These are phyloP conservation scores for Anoura caudifer DNA, from an alignment of 2,113 vertebrate species.

Conservation along the genomic window DNA sequence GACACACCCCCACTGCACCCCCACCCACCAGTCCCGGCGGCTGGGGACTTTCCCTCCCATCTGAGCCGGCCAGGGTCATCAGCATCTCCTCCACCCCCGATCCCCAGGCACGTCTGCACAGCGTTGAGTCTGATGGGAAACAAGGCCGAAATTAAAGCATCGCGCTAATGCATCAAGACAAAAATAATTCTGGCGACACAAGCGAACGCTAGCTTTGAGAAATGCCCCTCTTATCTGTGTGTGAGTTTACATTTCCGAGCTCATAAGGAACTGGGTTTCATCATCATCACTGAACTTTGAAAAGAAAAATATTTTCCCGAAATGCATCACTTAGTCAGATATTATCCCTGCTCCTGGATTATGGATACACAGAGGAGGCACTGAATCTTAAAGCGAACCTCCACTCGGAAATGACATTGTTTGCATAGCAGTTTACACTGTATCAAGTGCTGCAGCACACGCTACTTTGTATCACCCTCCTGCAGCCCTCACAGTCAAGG, in stretches of 20 bases:
- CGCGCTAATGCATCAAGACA: not conserved
- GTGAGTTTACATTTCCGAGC: not conserved
- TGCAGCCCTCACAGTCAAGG: fast-evolving
- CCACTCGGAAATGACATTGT: not conserved
- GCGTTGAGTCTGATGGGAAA: not conserved
- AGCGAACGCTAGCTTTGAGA: not conserved
- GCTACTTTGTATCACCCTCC: fast-evolving
- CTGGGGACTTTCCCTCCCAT: fast-evolving
- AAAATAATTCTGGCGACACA: fast-evolving
- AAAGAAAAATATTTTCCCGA: not conserved
- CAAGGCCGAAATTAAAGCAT: fast-evolving
- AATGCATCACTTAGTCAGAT: not conserved
- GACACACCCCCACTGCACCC: not conserved
- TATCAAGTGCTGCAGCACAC: fast-evolving
- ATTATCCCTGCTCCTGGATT: not conserved
- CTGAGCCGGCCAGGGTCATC: not conserved
- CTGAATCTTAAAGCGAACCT: not conserved
- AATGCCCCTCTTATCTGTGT: not conserved
- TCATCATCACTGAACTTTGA: not conserved
- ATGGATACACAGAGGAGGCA: not conserved
- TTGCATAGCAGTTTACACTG: fast-evolving
- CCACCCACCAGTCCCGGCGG: fast-evolving
- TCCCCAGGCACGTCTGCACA: not conserved
- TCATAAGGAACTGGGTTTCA: not conserved
- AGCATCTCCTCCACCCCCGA: too few species aligned